phyloP scores from a whole-genome alignment of 2,888 invertebrate genomes.

The Oscheius sp. region DNA sequence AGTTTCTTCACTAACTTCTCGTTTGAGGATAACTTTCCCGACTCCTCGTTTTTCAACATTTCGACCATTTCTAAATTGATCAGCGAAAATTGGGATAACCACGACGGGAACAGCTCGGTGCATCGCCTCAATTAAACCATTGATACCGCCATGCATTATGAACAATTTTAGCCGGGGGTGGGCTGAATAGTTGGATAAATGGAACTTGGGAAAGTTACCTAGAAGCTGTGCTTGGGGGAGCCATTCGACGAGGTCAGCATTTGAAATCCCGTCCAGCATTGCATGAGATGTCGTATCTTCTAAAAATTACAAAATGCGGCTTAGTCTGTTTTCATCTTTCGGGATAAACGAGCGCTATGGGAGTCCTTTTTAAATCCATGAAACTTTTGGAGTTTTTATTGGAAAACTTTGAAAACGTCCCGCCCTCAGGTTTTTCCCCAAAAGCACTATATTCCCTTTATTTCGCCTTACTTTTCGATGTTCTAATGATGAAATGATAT shows the following conservation, averaged over 20 bases:
- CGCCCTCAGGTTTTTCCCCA: constrained; percentile 40
- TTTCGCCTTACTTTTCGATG: constrained; percentile 55
- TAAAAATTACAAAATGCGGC: constrained; percentile 37
- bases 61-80: constrained; percentile 70
- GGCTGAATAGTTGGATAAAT: constrained; percentile 31
- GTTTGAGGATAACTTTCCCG: constrained; percentile 58
- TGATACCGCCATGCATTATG: constrained; percentile 70
- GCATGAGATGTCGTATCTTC: constrained; percentile 55
- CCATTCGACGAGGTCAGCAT: constrained; percentile 67
- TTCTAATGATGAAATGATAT: constrained; percentile 67
- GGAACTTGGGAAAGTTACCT: constrained; percentile 43
- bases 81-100: constrained; percentile 69
- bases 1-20: constrained; percentile 47
- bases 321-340: constrained; percentile 57
- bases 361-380: no score
- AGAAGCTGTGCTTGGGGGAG: constrained; percentile 67
- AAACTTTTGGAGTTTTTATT: neutral
- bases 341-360: no score
- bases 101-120: constrained; percentile 66
- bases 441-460: no score
- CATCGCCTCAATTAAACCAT: constrained; percentile 66
- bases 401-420: no score
- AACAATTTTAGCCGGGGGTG: constrained; percentile 67
- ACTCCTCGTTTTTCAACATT: constrained; percentile 64
- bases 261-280: constrained; percentile 46